Evolutionary conservation across 2,113 vertebrate species (phyloP).

Genomic region (Stomatorhinus ivindoensis): DNA sequence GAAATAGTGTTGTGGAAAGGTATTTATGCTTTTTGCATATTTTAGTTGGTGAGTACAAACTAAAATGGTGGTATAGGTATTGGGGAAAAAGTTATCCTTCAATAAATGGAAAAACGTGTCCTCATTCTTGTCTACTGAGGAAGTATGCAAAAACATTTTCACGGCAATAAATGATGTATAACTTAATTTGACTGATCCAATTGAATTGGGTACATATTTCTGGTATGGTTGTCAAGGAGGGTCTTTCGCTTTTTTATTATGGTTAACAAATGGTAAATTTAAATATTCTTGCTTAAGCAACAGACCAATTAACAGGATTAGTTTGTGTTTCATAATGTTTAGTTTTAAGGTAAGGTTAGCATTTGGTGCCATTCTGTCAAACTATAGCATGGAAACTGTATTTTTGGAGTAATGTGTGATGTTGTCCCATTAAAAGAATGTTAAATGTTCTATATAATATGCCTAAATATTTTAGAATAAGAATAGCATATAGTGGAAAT

Average conservation of each 20-base stretch:
- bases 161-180: too few relatives aligned
- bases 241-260: background rate
- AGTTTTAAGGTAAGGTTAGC: background rate
- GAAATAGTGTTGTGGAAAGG: background rate
- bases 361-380: background rate
- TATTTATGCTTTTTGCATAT: background rate
- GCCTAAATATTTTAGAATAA: background rate
- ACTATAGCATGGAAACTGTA: background rate
- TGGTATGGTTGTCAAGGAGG: background rate
- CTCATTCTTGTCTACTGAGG: background rate
- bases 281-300: background rate
- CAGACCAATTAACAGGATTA: background rate
- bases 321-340: background rate
- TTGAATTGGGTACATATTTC: background rate
- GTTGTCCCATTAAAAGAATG: background rate
- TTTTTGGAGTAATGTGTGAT: background rate
- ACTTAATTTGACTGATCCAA: background rate
- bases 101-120: background rate
- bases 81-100: background rate
- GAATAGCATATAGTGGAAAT: background rate
- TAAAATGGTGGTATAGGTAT: background rate
- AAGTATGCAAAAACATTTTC: background rate
- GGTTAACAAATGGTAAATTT: background rate
- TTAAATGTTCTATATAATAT: background rate
- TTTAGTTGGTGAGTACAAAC: background rate